These are phyloP conservation scores for Hystrix cristata DNA, from an alignment of 2,113 vertebrate genomes.

Conservation along the genomic window DNA sequence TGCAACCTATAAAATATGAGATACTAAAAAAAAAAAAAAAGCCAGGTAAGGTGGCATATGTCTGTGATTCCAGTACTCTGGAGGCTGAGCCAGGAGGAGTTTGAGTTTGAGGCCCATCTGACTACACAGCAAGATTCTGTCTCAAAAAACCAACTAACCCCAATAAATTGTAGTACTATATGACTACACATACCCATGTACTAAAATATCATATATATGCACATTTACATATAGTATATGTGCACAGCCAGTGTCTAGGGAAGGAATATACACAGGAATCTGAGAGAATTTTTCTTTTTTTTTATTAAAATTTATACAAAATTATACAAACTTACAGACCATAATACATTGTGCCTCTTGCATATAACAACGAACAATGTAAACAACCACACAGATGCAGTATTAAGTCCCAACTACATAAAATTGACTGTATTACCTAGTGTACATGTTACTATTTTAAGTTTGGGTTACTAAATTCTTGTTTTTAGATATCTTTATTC, in stretches of 20 bases:
- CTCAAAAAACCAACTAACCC: background rate
- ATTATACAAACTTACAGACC: too few species aligned
- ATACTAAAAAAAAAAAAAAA: background rate
- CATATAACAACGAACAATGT: too few species aligned
- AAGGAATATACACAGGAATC: background rate
- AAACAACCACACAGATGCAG: too few species aligned
- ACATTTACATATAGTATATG: background rate
- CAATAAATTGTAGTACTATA: slow-evolving; percentile 25
- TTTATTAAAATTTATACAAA: too few species aligned
- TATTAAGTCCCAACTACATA: too few species aligned
- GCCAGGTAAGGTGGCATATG: background rate
- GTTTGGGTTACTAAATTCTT: too few species aligned
- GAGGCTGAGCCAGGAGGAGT: background rate
- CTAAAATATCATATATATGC: background rate
- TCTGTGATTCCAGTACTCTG: background rate
- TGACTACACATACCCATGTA: background rate
- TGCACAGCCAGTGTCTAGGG: background rate
- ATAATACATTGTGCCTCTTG: too few species aligned
- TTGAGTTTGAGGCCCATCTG: background rate
- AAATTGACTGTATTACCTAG: too few species aligned
- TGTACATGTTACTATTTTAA: too few species aligned
- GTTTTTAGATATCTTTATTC: too few species aligned
- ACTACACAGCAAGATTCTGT: background rate
- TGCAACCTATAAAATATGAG: slow-evolving; percentile 21
- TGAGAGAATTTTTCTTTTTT: background rate